Evolutionary conservation across 2,888 invertebrate genomes (phyloP), one percentile per base, ranked within the genome.

Genomic region (Mythimna ferrago): DNA sequence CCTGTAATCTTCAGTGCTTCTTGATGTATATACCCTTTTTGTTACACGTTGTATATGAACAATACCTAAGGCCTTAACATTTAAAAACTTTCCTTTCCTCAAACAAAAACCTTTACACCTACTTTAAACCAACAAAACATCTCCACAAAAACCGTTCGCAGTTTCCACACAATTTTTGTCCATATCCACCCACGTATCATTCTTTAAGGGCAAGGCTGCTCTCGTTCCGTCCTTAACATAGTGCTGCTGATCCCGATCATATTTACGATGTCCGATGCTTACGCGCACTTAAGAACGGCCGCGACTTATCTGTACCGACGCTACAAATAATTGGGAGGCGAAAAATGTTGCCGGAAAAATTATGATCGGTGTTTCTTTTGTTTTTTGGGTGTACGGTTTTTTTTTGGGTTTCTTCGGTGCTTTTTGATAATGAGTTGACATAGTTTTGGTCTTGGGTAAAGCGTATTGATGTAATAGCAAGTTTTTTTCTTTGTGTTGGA

Each of bases 161-260:
- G 35, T 58, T 58, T 26, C 38, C 68, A 44, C 21, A 71, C 48
- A 58, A 57, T 73, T 71, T 79, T 58, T 35, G 64, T 71, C 19
- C 84, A n/a, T 82, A 84, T 85, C 87, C 85, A 84, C 65, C 72
- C 69, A 81, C 71, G 44, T 32, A 38, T 67, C n/a, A 80, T 88
- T 76, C 78, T 66, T 62, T 71, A 74, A 79, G 74, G 81, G 82
- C 77, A 62, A 81, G 73, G 87, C 86, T 86, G 86, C 82, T 92
- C 92, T 90, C 87, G 89, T 91, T 91, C 85, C 87, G 88, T 83
- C 86, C 87, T 82, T 86, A 88, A 89, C 89, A 89, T 92, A 93
- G 91, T 90, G 90, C 88, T 88, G 87, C 89, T 87, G 92, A 93
- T 94, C 92, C 84, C 86, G 92, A 93, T 93, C 93, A 93, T 93